Evolutionary conservation across 2,113 vertebrate genomes (phyloP).

Genomic region (Bubo blakistoni): DNA sequence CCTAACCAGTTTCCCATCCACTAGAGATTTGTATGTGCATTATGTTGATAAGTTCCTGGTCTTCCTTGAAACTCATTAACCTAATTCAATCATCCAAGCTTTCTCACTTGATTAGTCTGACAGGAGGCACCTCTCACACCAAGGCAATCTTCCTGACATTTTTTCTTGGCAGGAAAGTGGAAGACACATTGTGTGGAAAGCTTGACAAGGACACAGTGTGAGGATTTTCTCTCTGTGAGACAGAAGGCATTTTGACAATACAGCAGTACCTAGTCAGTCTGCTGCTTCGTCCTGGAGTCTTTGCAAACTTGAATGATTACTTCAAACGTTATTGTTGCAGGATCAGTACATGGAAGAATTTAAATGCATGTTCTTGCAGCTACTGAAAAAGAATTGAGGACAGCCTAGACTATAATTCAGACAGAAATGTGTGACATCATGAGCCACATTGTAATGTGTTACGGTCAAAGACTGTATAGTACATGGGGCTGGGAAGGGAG

Average conservation of each 20-base stretch:
- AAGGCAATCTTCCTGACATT: neutral
- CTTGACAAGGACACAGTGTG: neutral
- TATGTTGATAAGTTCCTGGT: neutral
- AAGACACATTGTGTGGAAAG: neutral
- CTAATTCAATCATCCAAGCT: neutral
- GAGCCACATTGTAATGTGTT: neutral
- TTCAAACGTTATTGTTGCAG: neutral
- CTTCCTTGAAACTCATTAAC: neutral
- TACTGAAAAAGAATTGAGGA: neutral
- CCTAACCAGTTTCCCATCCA: neutral
- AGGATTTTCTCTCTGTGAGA: neutral
- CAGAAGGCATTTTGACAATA: neutral
- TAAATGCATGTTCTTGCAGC: neutral
- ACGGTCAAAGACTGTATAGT: neutral
- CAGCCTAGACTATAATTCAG: neutral
- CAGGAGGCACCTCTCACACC: neutral
- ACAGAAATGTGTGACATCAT: neutral
- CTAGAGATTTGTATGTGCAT: neutral
- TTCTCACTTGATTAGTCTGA: neutral
- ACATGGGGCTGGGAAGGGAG: rapidly evolving
- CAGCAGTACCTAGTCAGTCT: neutral
- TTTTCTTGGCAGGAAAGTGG: neutral
- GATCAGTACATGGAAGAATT: neutral
- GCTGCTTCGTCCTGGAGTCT: neutral
- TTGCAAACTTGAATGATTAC: neutral